Evolutionary conservation across 2,888 invertebrate species (phyloP).

Genomic region (Venusia cambrica): DNA sequence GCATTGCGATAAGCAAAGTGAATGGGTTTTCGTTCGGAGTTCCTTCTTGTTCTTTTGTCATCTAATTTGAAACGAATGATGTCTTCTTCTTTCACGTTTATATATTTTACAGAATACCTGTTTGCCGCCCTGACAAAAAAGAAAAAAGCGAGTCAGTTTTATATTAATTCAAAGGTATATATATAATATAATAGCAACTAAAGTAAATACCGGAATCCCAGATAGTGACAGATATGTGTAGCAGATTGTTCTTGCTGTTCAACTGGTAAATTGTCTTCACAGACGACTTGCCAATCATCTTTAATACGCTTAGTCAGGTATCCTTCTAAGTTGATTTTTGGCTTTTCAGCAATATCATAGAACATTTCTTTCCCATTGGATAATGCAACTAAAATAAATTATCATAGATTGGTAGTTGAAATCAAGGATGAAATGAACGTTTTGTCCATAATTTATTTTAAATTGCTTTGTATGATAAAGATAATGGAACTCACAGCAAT

Average conservation of each 20-base stretch:
- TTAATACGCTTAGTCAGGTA: constrained; percentile 82
- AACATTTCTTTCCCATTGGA: constrained; percentile 83
- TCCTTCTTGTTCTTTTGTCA: constrained; percentile 45
- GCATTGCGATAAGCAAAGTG: constrained; percentile 51
- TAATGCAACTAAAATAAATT: constrained; percentile 83
- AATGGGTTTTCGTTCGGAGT: constrained; percentile 42
- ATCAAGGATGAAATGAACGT: too few relatives aligned
- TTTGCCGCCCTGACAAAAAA: constrained; percentile 54
- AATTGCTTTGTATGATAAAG: not conserved
- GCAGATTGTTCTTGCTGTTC: constrained; percentile 73
- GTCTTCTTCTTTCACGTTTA: constrained; percentile 61
- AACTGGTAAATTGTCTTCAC: constrained; percentile 71
- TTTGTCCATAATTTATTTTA: too few relatives aligned
- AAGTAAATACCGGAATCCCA: constrained; percentile 83
- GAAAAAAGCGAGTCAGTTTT: not conserved
- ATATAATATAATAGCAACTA: not conserved
- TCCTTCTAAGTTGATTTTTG: constrained; percentile 82
- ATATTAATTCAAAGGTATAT: constrained; percentile 1
- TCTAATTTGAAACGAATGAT: constrained; percentile 29
- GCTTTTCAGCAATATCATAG: constrained; percentile 82
- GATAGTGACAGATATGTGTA: constrained; percentile 82
- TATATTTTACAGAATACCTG: constrained; percentile 57
- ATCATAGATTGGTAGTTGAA: too few relatives aligned
- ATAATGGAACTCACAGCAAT: constrained; percentile 85
- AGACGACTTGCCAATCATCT: constrained; percentile 85